Percentiles rank a stretch among this genome's conserved stretches.
phyloP scores from a whole-genome alignment of 2,113 vertebrate genomes.

The Ploceus nigricollis region DNA sequence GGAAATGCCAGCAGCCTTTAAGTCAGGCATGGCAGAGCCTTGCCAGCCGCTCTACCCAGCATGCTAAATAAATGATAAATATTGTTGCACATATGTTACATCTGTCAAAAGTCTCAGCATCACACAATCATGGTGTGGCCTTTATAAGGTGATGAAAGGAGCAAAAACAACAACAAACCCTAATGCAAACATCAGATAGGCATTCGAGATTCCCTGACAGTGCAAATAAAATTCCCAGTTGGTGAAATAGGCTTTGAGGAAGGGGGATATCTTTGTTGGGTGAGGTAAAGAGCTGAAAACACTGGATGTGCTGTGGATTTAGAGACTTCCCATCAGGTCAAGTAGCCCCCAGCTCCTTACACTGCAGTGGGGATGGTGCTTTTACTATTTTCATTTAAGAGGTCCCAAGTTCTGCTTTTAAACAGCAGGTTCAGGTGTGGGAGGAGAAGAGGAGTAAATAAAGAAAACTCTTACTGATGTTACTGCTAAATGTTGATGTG shows the following conservation, averaged over 20 bases:
- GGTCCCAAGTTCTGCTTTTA: background rate
- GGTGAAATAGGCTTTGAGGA: background rate
- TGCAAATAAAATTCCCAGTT: background rate
- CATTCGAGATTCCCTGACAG: background rate
- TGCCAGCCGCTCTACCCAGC: conserved; percentile 11
- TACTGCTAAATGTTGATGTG: background rate
- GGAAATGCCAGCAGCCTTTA: conserved; percentile 51
- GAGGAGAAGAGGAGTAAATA: background rate
- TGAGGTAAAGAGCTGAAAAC: background rate
- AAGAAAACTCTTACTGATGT: background rate
- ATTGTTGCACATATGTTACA: conserved; percentile 55
- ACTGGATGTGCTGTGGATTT: background rate
- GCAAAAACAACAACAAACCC: conserved; percentile 40
- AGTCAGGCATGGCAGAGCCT: conserved; percentile 47
- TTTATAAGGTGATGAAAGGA: conserved; percentile 55
- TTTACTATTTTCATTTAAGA: background rate
- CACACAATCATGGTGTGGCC: conserved; percentile 15
- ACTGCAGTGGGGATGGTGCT: background rate
- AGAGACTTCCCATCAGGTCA: background rate
- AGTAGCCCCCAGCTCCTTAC: background rate
- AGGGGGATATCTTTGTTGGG: background rate
- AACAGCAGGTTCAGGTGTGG: background rate
- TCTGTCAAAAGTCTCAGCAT: conserved; percentile 36
- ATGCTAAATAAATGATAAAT: conserved; percentile 48
- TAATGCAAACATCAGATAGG: background rate